Conservation (phyloP, 2,113 vertebrate genomes). For the Eudorcas thomsonii region DNA sequence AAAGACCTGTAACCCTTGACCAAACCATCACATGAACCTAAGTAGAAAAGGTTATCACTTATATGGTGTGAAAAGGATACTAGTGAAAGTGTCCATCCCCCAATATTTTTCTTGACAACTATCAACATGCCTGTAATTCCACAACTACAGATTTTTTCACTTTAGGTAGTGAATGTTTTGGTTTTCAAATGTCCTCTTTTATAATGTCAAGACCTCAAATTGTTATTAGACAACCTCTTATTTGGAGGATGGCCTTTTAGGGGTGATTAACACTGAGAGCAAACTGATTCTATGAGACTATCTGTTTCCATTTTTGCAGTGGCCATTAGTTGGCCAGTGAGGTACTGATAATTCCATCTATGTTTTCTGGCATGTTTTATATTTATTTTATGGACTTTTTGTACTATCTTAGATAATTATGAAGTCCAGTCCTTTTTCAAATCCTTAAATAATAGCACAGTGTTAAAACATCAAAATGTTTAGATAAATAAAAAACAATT, state of each 20-base stretch:
- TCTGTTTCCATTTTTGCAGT: neutral
- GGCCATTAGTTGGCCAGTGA: neutral
- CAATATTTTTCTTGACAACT: neutral
- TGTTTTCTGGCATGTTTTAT: neutral
- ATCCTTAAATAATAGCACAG: neutral
- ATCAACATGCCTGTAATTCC: neutral
- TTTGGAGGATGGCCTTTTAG: neutral
- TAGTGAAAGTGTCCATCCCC: neutral
- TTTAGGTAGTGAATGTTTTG: neutral
- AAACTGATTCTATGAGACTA: neutral
- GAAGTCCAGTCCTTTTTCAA: neutral
- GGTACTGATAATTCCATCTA: neutral
- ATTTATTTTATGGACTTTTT: neutral
- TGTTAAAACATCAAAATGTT: neutral
- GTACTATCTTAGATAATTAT: neutral
- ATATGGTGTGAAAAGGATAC: neutral
- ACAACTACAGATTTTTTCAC: neutral
- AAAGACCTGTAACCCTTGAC: neutral
- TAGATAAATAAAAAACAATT: neutral
- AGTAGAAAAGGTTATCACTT: neutral
- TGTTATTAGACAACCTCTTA: neutral
- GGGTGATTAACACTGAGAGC: neutral
- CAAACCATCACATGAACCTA: neutral
- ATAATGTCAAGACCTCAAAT: neutral
- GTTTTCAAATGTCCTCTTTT: neutral